Evolutionary conservation across 2,888 invertebrate species (phyloP), one percentile per base, ranked within the genome.

Genomic region (Tridacna gigas): DNA sequence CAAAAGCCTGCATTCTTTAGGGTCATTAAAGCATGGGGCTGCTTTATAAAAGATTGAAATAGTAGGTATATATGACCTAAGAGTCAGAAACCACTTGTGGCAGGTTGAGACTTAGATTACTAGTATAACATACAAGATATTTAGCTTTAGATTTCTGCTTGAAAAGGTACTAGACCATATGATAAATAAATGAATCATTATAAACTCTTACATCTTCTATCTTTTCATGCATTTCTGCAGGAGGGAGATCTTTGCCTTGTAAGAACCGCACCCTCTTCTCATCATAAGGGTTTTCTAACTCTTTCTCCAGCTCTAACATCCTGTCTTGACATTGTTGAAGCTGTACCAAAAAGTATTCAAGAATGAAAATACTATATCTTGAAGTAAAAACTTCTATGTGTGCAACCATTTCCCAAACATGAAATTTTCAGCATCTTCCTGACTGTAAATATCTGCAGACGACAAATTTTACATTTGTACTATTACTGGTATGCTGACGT

Each of bases 261-360:
- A 95, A 88, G 79, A 92, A 92, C 7, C 94, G 89, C 11, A 94
- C 93, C 45, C 95, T 86, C 22, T 88, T 91, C 71, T 92, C 92
- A 83, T 94, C 93, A 51, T 92, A 91, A 0, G 95, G 94, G 86
- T 95, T 93, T 86, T 95, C 94, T 47, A 94, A 79, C 74, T 91
- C 80, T 76, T 93, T 92, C 90, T 95, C 95, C 82, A 95, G 87
- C 80, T 94, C 93, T 83, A 94, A 76, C 92, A 95, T 93, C 18
- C 93, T 91, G 79, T 94, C 94, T 86, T 95, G 94, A 82, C 95
- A 86, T 66, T 86, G 86, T 61, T 86, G 86, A 48, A 80, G 75
- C 82, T 84, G 75, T 61, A 56, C 28, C 1, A 37, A 47, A 74
- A 7, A 75, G 4, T 20, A 37, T 37, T 2, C 37, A 47, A 74